These are phyloP conservation scores for Oppia nitens DNA, from an alignment of 1,140 invertebrate species.

Conservation along the genomic window DNA sequence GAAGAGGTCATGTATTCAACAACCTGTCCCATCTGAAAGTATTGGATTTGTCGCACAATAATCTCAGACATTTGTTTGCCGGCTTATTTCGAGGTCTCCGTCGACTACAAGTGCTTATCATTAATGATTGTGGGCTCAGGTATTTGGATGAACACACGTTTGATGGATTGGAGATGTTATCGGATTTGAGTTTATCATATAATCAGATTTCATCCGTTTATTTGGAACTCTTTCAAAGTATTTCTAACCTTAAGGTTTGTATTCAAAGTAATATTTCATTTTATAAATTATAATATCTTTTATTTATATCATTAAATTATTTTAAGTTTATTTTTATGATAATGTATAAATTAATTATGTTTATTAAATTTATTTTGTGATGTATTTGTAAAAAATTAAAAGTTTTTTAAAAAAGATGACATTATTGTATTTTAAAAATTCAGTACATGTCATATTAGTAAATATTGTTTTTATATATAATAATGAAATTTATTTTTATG, in stretches of 20 bases:
- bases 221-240: slow-evolving; percentile 25
- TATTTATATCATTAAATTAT: no score
- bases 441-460: no score
- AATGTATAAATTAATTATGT: no score
- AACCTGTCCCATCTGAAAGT: slow-evolving; percentile 53
- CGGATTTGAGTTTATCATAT: slow-evolving; percentile 53
- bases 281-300: no score
- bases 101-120: slow-evolving; percentile 47
- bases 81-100: slow-evolving; percentile 58
- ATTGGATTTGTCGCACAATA: slow-evolving; percentile 54
- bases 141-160: slow-evolving; percentile 46
- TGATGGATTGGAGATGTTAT: slow-evolving; percentile 44
- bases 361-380: no score
- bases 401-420: no score
- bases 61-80: slow-evolving; percentile 49
- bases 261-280: no score
- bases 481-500: no score
- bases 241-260: slow-evolving; percentile 15
- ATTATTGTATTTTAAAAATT: no score
- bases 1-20: slow-evolving; percentile 41
- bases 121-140: slow-evolving; percentile 23
- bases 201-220: slow-evolving; percentile 35
- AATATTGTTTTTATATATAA: no score
- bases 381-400: no score
- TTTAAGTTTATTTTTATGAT: no score